Conservation (phyloP, 2,888 invertebrate genomes). For the Callinectes sapidus region DNA sequence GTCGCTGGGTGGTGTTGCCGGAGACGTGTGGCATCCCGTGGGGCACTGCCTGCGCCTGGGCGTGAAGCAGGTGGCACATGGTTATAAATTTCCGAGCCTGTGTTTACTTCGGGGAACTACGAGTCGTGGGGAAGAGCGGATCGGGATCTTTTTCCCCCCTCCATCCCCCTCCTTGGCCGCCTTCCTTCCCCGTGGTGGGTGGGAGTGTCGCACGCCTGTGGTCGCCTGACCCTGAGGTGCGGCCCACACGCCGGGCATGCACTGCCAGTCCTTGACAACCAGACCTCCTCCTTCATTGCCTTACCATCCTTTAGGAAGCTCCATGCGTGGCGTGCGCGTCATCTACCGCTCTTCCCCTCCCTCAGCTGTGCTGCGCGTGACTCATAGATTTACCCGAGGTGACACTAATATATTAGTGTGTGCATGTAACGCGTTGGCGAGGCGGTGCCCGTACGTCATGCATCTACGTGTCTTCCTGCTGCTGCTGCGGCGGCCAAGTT, state of each 20-base stretch:
- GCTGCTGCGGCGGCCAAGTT: neutral
- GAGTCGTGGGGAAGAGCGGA: neutral
- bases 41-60: conserved; percentile 45
- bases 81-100: neutral
- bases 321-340: neutral
- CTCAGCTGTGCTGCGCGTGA: neutral
- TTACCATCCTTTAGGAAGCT: neutral
- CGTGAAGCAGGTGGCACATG: conserved; percentile 48
- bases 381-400: neutral
- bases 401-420: neutral
- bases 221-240: conserved; percentile 34
- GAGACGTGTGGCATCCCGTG: conserved; percentile 39
- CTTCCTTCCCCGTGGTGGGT: neutral
- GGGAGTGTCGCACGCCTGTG: conserved; percentile 30
- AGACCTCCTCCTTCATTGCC: neutral
- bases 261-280: neutral
- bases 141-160: neutral
- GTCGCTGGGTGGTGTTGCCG: neutral
- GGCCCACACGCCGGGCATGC: conserved; percentile 10
- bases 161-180: neutral
- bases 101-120: conserved; percentile 34
- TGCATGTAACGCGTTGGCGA: neutral
- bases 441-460: neutral
- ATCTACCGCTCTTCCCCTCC: neutral
- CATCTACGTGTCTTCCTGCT: neutral